Percentiles rank a stretch among this genome's conserved stretches.
Conservation (phyloP, 1,140 invertebrate genomes). For the Potamilus streckersoni region DNA sequence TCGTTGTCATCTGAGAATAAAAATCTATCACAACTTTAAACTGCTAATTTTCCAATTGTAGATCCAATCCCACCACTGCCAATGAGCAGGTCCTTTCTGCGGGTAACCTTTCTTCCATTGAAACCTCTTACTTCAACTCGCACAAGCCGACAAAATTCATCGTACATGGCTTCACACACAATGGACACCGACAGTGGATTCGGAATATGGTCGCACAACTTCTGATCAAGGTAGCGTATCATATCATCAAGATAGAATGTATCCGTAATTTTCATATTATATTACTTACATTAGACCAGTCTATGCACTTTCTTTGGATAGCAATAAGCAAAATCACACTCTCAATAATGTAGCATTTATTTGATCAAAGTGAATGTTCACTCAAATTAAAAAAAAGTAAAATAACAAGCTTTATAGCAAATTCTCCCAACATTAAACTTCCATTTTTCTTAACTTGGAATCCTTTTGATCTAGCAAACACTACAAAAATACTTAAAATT, state of each 20-base stretch:
- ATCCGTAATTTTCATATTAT: neutral
- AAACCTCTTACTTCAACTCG: slow-evolving; percentile 25
- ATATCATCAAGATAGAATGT: neutral
- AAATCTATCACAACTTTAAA: neutral
- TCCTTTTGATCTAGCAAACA: too few species aligned
- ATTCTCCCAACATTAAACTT: too few species aligned
- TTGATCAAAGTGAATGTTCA: too few species aligned
- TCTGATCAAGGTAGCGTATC: slow-evolving; percentile 67
- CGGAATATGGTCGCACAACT: slow-evolving; percentile 91
- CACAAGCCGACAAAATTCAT: slow-evolving; percentile 77
- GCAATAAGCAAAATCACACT: neutral
- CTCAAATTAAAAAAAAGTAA: too few species aligned
- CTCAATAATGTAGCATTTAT: too few species aligned
- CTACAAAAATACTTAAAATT: too few species aligned
- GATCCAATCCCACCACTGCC: slow-evolving; percentile 13
- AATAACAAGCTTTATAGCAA: too few species aligned
- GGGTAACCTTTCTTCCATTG: slow-evolving; percentile 64
- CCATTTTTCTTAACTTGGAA: too few species aligned
- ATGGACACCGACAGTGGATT: slow-evolving; percentile 89
- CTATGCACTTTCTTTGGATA: neutral
- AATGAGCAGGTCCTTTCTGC: slow-evolving; percentile 51
- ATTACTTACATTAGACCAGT: neutral
- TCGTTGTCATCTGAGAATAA: too few species aligned
- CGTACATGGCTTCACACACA: slow-evolving; percentile 93
- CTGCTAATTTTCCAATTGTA: slow-evolving; percentile 6